phyloP scores from a whole-genome alignment of 2,113 vertebrate species.

The Coturnix japonica region DNA sequence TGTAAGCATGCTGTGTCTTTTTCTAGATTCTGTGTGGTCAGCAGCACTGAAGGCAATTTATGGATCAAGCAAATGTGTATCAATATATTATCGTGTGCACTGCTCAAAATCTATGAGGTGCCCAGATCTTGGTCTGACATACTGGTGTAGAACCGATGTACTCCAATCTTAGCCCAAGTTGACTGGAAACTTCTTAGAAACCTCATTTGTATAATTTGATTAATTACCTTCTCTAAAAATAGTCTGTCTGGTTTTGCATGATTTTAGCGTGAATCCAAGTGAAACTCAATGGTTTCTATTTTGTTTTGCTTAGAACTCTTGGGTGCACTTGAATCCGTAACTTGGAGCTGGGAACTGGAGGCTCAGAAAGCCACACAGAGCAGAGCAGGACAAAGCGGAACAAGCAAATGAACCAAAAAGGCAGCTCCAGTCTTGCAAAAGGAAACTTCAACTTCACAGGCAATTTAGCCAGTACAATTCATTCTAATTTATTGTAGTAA shows the following conservation, averaged over 20 bases:
- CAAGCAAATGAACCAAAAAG: neutral
- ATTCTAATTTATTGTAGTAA: conserved; percentile 61
- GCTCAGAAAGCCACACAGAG: rapidly evolving
- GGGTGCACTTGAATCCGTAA: neutral
- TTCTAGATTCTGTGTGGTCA: neutral
- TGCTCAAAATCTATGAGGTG: neutral
- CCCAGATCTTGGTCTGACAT: neutral
- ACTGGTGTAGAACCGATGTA: neutral
- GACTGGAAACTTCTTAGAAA: neutral
- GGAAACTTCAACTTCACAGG: conserved; percentile 26
- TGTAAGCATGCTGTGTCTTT: neutral
- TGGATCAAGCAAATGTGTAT: neutral
- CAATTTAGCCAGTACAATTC: conserved; percentile 35
- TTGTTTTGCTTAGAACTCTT: neutral
- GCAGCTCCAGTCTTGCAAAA: neutral
- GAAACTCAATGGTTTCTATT: neutral
- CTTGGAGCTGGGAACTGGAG: rapidly evolving
- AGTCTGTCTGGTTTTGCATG: neutral
- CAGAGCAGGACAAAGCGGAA: rapidly evolving
- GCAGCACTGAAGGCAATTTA: neutral
- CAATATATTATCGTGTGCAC: neutral
- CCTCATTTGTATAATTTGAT: neutral
- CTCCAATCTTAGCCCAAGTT: neutral
- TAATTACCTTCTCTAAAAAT: neutral
- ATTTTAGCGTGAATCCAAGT: neutral